These are phyloP conservation scores for Eulemur rubriventer DNA, from an alignment of 2,797 vertebrate genomes.

Conservation along the genomic window DNA sequence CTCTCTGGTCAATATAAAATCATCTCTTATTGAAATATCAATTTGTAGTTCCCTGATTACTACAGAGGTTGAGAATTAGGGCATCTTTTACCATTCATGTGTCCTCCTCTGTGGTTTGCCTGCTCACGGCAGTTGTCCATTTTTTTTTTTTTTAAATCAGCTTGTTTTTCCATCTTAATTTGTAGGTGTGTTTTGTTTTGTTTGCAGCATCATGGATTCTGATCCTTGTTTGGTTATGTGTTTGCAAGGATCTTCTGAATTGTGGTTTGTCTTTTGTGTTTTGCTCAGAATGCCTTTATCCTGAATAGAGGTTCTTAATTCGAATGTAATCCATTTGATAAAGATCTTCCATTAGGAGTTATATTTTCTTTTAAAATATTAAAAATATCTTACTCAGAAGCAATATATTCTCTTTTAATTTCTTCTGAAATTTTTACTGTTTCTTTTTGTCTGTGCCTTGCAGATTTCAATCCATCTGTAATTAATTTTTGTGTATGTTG, in stretches of 20 bases:
- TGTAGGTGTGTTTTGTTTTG: not conserved
- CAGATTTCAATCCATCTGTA: not conserved
- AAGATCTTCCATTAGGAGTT: not conserved
- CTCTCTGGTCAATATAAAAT: not conserved
- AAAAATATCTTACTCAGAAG: not conserved
- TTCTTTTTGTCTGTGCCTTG: too few species aligned
- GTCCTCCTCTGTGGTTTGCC: not conserved
- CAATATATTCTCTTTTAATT: not conserved
- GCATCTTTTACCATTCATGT: not conserved
- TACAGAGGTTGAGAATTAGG: not conserved
- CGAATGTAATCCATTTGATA: not conserved
- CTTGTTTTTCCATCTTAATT: not conserved
- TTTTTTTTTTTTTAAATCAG: not conserved
- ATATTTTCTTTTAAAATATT: not conserved
- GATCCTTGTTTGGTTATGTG: not conserved
- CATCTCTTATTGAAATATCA: not conserved
- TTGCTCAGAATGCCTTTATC: not conserved
- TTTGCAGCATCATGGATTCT: not conserved
- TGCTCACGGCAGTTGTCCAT: not conserved
- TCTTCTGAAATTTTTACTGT: not conserved
- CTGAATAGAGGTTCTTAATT: not conserved
- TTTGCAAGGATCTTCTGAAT: not conserved
- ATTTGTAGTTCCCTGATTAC: not conserved
- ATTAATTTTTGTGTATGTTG: not conserved
- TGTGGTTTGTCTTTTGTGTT: not conserved